phyloP scores from a whole-genome alignment of 2,797 vertebrate species.

The Aotus griseimembra region DNA sequence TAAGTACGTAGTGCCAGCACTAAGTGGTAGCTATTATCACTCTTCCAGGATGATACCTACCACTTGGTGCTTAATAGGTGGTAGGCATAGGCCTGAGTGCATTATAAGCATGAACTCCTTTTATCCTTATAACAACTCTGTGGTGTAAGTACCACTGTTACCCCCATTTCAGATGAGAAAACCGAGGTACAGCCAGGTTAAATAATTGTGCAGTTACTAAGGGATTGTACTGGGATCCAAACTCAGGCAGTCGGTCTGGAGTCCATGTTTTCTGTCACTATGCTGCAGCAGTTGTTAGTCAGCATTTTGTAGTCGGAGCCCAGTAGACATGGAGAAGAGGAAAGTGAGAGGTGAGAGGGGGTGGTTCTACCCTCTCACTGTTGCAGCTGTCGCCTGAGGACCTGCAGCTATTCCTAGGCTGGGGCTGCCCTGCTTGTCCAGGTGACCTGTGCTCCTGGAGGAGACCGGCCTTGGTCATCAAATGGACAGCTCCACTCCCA shows the following conservation, averaged over 20 bases:
- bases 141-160: fast-evolving
- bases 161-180: neutral
- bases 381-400: fast-evolving
- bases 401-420: fast-evolving
- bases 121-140: neutral
- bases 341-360: neutral
- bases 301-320: neutral
- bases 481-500: fast-evolving
- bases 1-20: fast-evolving
- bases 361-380: fast-evolving
- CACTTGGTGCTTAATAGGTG: neutral
- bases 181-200: neutral
- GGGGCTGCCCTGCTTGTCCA: neutral
- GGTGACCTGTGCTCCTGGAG: fast-evolving
- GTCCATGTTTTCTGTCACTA: neutral
- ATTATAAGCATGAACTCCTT: neutral
- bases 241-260: neutral
- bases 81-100: neutral
- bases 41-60: fast-evolving
- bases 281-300: neutral
- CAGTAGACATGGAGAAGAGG: neutral
- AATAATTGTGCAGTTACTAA: neutral
- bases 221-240: neutral
- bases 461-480: fast-evolving
- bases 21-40: neutral